Evolutionary conservation across 1,140 invertebrate species (phyloP), one percentile per base, ranked within the genome.

Genomic region (Leptinotarsa defecta): DNA sequence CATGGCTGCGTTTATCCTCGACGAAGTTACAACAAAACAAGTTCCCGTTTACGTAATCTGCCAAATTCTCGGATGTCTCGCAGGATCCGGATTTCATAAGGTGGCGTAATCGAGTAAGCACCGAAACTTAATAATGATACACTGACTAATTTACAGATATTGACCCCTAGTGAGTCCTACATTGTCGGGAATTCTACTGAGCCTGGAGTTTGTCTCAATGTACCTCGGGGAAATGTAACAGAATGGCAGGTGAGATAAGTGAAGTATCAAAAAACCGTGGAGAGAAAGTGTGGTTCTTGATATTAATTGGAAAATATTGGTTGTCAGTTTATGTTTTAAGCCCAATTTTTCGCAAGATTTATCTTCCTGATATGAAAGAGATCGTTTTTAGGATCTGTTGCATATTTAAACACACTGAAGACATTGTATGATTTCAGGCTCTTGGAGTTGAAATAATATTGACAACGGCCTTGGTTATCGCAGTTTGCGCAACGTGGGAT

Each of bases 51-150:
- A 96, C 82, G 83, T 93, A 4, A 80, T 91, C 19, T 88, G 89
- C 62, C 94, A 96, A 86, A 86, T 90, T 76, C 65, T 92, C 3
- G 96, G 95, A 8, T 91, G 90, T 0, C 84, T 90, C 17, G 74
- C 88, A 48, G 94, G 93, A 6, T 92, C 90, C 76, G 91, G 90
- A 11, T 76, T 93, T 48, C 82, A 94, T 65, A 87, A 87, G 83
- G 88, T 89, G 77, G 68, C 34, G 2, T 11, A 43, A 43, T 43
- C 34, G 8, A 43, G 34, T 43, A 11, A 43, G 34, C 34, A 34
- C 6, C 27, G 34, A 43, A 43, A 43, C 34, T 43, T 43, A 43
- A 43, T 43, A 43, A 43, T 43, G 34, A 43, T 43, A 43, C 34
- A 0, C 34, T 43, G 5, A 43, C 52, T 17, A 57, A 57, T 57